These are phyloP conservation scores for Leptosomus discolor DNA, from an alignment of 2,113 vertebrate genomes.

Conservation along the genomic window DNA sequence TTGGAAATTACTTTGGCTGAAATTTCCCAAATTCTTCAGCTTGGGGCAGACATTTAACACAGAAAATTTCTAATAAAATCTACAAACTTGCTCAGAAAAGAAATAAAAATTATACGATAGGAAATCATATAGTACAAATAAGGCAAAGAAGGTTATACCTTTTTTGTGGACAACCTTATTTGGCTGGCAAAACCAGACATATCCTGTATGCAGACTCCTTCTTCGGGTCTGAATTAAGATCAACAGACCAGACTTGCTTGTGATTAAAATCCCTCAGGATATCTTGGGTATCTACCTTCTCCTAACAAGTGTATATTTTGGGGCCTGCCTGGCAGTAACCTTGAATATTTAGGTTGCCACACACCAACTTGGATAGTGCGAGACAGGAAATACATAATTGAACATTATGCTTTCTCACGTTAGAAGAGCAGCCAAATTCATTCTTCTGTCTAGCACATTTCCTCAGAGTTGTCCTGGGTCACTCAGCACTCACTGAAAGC, in stretches of 20 bases:
- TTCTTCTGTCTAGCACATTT: background rate
- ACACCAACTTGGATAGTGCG: background rate
- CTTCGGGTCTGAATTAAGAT: background rate
- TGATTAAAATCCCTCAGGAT: constrained; percentile 8
- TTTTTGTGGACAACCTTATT: background rate
- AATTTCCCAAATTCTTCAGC: background rate
- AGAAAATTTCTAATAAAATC: background rate
- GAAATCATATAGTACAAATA: background rate
- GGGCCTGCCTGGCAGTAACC: constrained; percentile 8
- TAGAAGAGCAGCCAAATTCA: background rate
- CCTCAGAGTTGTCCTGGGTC: background rate
- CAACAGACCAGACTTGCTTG: background rate
- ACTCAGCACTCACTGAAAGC: background rate
- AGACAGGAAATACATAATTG: background rate
- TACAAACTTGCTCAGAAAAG: background rate
- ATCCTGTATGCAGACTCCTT: background rate
- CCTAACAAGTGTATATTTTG: background rate
- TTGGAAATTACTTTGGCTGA: background rate
- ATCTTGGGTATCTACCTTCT: background rate
- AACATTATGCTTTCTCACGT: background rate
- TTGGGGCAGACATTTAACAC: background rate
- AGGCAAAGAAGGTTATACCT: background rate
- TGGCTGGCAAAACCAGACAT: background rate
- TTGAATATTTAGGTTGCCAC: background rate
- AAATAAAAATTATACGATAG: background rate